Base-by-base conservation (phyloP, 35 echinoderm and acorn worm genomes). In the Heliocidaris erythrogramma region DNA sequence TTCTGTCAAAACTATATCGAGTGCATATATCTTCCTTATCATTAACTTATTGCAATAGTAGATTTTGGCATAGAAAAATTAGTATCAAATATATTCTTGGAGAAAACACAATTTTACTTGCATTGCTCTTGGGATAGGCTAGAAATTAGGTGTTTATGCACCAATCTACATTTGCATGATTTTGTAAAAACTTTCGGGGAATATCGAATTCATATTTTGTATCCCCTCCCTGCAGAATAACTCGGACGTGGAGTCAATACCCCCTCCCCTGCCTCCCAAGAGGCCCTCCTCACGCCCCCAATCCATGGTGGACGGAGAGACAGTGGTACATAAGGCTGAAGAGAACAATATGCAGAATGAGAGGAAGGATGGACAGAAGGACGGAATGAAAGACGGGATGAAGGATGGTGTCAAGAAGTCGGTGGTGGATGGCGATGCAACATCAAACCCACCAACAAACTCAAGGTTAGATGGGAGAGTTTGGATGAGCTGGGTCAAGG, bases 221-320 rank as follows among this genome's bases (percentile, higher is more conserved):
- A 12, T 56, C 52, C 9, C 52, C 52, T 11, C 52, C 9, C 52
- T 59, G 49, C 49, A 92, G 91, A 49, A 92, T 49, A 48, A 92
- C 48, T 4, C 91, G 9, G 91, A 92, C 49, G 31, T 49, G 31
- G 91, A 92, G 11, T 49, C 91, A 49, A 49, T 52, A 59, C 91
- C 91, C 91, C 91, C 91, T 92, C 91, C 91, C 49, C 49, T 92
- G 27, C 91, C 91, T 6, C 91, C 91, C 21, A 92, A 92, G 91
- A 92, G 91, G 91, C 91, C 91, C 91, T 35, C 21, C 8, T 92
- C 91, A 52, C 91, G 91, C 47, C 48, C 91, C 30, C 49, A 49
- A 30, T 30, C 50, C 31, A 92, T 59, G 49, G 13, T 30, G 29
- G 91, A 92, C 14, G 91, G 91, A 49, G 12, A 92, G 91, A 59